These are phyloP conservation scores for Margarornis squamiger DNA, from an alignment of 2,797 vertebrate species.

Conservation along the genomic window DNA sequence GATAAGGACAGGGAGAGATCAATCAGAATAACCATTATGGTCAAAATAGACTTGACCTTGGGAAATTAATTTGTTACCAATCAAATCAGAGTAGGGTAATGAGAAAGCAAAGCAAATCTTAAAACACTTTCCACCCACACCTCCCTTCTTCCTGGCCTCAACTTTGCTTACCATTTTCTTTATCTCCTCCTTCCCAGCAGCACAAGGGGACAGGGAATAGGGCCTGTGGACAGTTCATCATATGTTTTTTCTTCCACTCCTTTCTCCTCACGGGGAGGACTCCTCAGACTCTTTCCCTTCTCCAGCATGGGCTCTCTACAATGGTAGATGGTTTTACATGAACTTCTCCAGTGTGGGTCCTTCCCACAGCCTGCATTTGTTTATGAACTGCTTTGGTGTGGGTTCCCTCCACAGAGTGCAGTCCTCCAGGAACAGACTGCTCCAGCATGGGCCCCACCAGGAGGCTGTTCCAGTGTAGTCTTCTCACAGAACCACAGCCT, in stretches of 20 bases:
- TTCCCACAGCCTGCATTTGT: accelerated
- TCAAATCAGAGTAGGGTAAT: neutral
- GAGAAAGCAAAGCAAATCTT: neutral
- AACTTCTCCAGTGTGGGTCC: accelerated
- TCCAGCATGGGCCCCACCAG: neutral
- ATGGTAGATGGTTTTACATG: neutral
- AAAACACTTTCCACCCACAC: neutral
- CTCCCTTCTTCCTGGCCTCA: neutral
- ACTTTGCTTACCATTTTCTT: neutral
- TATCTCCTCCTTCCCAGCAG: neutral
- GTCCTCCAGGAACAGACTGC: neutral
- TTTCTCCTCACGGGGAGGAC: neutral
- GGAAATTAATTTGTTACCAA: neutral
- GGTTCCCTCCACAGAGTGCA: accelerated
- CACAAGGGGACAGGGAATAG: neutral
- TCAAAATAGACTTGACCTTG: neutral
- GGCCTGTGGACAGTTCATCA: neutral
- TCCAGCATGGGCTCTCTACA: neutral
- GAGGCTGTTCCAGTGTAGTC: neutral
- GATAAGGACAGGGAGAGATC: neutral
- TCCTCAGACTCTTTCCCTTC: neutral
- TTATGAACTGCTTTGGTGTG: accelerated
- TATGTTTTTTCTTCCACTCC: neutral
- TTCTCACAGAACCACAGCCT: neutral
- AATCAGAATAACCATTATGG: neutral